These are phyloP conservation scores for Achroia grisella DNA, from an alignment of 1,140 invertebrate species.

Conservation along the genomic window DNA sequence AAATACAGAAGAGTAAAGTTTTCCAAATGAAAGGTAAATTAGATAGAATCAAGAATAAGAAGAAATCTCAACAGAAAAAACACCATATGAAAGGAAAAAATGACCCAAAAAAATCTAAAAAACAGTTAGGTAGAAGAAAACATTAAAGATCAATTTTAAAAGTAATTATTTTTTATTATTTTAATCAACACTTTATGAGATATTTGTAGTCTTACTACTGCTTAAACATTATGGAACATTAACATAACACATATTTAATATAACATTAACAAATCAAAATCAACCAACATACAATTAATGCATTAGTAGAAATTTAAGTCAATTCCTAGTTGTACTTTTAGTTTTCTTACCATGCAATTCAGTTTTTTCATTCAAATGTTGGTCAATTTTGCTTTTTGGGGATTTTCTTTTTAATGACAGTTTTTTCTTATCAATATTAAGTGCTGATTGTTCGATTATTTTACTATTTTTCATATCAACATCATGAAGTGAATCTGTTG, in stretches of 20 bases:
- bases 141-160: constrained; percentile 22
- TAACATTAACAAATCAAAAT: too few relatives aligned
- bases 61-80: constrained; percentile 71
- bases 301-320: too few relatives aligned
- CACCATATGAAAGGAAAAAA: constrained; percentile 40
- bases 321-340: constrained; percentile 1
- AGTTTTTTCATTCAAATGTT: not conserved
- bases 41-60: constrained; percentile 76
- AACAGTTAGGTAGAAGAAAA: constrained; percentile 51
- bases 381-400: constrained; percentile 17
- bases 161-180: too few relatives aligned
- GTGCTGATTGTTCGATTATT: not conserved
- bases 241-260: too few relatives aligned
- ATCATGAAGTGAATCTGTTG: too few relatives aligned
- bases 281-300: too few relatives aligned
- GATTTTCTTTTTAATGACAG: constrained; percentile 31
- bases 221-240: too few relatives aligned
- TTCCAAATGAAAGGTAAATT: constrained; percentile 82
- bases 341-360: constrained; percentile 7
- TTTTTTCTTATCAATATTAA: constrained; percentile 2
- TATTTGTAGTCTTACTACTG: too few relatives aligned
- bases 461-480: too few relatives aligned
- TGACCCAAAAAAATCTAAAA: constrained; percentile 60
- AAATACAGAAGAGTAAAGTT: constrained; percentile 81
- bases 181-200: too few relatives aligned